Evolutionary conservation across 2,113 vertebrate species (phyloP).

Genomic region (Microcebus griseorufus): DNA sequence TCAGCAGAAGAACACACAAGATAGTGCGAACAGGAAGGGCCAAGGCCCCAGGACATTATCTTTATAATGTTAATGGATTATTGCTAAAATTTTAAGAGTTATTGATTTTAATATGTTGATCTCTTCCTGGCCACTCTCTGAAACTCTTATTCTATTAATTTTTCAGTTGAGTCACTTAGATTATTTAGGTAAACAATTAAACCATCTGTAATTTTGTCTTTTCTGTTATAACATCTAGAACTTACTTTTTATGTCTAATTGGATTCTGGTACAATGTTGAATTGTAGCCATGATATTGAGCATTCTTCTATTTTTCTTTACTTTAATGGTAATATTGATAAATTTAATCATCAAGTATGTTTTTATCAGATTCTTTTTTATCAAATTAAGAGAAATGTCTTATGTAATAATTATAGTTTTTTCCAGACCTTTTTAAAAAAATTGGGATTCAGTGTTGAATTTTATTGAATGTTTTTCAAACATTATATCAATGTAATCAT

Average conservation of each 20-base stretch:
- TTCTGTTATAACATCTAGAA: neutral
- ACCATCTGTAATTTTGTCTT: neutral
- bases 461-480: neutral
- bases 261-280: neutral
- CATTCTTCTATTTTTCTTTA: neutral
- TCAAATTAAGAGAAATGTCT: neutral
- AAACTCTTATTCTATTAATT: neutral
- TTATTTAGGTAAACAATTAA: neutral
- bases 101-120: constrained; percentile 25
- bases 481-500: neutral
- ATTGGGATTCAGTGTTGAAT: neutral
- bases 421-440: neutral
- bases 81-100: constrained; percentile 33
- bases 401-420: neutral
- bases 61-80: constrained; percentile 32
- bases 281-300: neutral
- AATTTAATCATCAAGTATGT: neutral
- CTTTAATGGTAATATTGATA: neutral
- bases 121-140: neutral
- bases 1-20: neutral
- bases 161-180: constrained; percentile 20
- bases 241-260: neutral
- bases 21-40: neutral
- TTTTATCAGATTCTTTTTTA: neutral
- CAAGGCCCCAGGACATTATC: neutral